Evolutionary conservation across 2,113 vertebrate genomes (phyloP), one percentile per base, ranked within the genome.

Genomic region (Cebus imitator): DNA sequence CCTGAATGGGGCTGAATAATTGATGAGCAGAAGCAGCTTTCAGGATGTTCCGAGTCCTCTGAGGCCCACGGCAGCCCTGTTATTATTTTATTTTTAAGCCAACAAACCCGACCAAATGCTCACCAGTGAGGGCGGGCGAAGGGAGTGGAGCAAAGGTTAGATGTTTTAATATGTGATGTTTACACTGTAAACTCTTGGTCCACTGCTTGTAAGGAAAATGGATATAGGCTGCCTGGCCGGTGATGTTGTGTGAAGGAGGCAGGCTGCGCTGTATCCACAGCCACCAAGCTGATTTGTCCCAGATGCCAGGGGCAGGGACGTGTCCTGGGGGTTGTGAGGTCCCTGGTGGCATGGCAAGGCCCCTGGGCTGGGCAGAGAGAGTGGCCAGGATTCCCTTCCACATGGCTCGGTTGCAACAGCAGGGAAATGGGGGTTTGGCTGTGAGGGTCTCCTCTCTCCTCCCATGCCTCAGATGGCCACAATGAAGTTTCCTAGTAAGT

Each of bases 1-100:
- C 98, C 98, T 98, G 98, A 99, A 98, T 97, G 97, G 98, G 98
- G 96, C 94, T 99, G 98, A 99, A 99, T 99, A 99, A 99, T 99
- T 99, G 98, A 99, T 99, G 98, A 98, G 98, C 97, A 37, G 93
- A 87, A 98, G 98, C 98, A 95, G 98, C 98, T 98, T 98, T 98
- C 98, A 98, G 98, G 98, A 98, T 98, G 98, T 98, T 98, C 98
- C 50, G 91, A 87, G 93, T 1, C 94, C 98, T 98, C 70, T 0
- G 73, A 98, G 97, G 97, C 98, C 14, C 58, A 5, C 97, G n/a
- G 92, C 80, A 97, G 97, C 87, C 94, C 96, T 97, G 98, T 98
- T 97, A 97, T 98, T 98, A 98, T 96, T 92, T 48, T 95, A 72
- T 98, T 98, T 98, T 98, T 98, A 98, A 98, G 98, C 98, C 96